Base-by-base conservation (phyloP, 2,113 vertebrate genomes). In the Pelecanus crispus region DNA sequence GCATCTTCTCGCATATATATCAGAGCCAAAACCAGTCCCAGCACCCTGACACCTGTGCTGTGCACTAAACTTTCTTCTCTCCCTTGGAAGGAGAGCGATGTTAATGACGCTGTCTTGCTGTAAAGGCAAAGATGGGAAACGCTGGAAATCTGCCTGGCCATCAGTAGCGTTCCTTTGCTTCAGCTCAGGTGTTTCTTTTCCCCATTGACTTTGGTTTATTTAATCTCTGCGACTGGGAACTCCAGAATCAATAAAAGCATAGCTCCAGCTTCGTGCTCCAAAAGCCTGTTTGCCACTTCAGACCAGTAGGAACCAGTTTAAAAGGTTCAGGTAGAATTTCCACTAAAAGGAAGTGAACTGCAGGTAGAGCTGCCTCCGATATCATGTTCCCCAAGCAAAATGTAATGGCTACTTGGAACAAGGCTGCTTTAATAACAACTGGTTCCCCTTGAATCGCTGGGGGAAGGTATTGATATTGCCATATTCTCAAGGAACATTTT, bases 371-470 rank as follows among this genome's bases (percentile, higher is more conserved):
- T 65, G 9, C 63, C 90, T 90, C 86, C 78, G 26, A 2, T 65
- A 44, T 85, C 8, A 11, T 93, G 93, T 91, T 31, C 80, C 87
- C 63, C 77, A 53, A 71, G 91, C 79, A 78, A 94, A 96, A 84
- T 79, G 53, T 84, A 81, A 88, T 56, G 81, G 82, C 77, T 82
- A 1, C 77, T 88, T 83, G 74, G 74, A 91, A 40, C 73, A 70
- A 63, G 78, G 36, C 90, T 91, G 75, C 42, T 93, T 95, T 97
- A 96, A 94, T 97, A 96, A 92, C 96, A 91, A 91, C 88, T 90
- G 85, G 82, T 96, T 93, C 74, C 78, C 68, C 65, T 88, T 42
- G 80, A 93, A 86, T 95, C 88, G 36, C 85, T 14, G 34, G 73
- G 92, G 92, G 44, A 17, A 89, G 50, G 93, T 92, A 87, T 92